A percentile compares a stretch with the other conserved stretches of the same genome.
These are phyloP conservation scores for Siphamia tubifer DNA, from an alignment of 2,113 vertebrate species.

Conservation along the genomic window DNA sequence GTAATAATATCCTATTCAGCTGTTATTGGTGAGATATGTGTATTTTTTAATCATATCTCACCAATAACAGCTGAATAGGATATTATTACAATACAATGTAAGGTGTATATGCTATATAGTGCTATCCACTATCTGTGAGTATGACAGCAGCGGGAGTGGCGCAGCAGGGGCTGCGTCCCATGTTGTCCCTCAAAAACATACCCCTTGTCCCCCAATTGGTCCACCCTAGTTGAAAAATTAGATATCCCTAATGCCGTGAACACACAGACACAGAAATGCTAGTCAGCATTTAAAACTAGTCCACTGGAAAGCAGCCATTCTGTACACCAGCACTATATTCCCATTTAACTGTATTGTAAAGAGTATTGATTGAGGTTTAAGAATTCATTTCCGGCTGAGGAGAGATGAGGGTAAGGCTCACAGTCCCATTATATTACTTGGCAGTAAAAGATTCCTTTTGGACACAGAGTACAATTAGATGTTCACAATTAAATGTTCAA, in stretches of 20 bases:
- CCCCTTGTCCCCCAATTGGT: too few species aligned
- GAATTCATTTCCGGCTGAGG: constrained; percentile 41
- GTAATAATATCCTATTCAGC: too few species aligned
- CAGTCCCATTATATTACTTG: constrained; percentile 35
- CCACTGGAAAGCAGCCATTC: background rate
- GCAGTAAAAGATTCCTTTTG: constrained; percentile 50
- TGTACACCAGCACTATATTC: background rate
- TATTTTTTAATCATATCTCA: too few species aligned
- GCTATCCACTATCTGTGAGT: too few species aligned
- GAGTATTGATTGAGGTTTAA: constrained; percentile 42
- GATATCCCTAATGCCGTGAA: background rate
- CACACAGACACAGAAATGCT: background rate
- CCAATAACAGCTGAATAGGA: too few species aligned
- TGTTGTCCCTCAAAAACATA: too few species aligned
- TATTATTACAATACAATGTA: too few species aligned
- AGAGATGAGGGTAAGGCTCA: constrained; percentile 20
- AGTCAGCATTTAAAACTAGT: background rate
- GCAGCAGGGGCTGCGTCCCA: too few species aligned
- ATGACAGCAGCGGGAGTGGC: too few species aligned
- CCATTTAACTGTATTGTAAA: constrained; percentile 33
- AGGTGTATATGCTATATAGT: too few species aligned
- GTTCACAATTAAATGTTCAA: constrained; percentile 56
- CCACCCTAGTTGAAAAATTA: too few species aligned
- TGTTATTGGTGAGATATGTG: too few species aligned
- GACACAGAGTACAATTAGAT: constrained; percentile 47